Percentiles rank a stretch among this genome's conserved stretches.
These are phyloP conservation scores for Acleris laterana DNA, from an alignment of 2,888 invertebrate genomes.

Conservation along the genomic window DNA sequence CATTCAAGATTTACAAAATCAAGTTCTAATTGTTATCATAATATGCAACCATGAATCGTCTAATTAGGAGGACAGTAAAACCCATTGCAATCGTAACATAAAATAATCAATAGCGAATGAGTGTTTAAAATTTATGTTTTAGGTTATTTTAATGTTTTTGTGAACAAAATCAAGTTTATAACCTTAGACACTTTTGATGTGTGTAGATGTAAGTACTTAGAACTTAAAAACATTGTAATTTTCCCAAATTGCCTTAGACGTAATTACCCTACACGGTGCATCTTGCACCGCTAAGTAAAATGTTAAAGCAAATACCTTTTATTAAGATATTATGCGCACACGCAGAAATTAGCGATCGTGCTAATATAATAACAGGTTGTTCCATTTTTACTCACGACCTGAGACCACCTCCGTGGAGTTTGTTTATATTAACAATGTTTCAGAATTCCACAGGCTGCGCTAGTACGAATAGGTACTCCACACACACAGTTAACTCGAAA, in stretches of 20 bases:
- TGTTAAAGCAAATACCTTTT: slow-evolving; percentile 31
- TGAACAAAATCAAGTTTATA: background rate
- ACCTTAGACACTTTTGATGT: too few relatives aligned
- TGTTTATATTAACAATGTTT: slow-evolving; percentile 44
- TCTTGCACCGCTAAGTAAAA: slow-evolving; percentile 21
- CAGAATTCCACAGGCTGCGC: slow-evolving; percentile 38
- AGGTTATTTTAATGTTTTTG: too few relatives aligned
- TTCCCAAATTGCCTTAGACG: slow-evolving; percentile 18
- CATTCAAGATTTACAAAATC: too few relatives aligned
- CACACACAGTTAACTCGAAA: too few relatives aligned
- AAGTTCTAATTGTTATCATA: too few relatives aligned
- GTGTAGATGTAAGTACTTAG: background rate
- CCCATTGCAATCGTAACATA: too few relatives aligned
- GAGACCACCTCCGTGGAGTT: slow-evolving; percentile 45
- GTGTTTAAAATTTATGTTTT: too few relatives aligned
- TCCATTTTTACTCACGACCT: slow-evolving; percentile 47
- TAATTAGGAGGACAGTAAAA: too few relatives aligned
- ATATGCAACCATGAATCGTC: too few relatives aligned
- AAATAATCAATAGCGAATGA: too few relatives aligned
- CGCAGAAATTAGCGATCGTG: slow-evolving; percentile 40
- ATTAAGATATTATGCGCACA: slow-evolving; percentile 46
- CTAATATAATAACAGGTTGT: slow-evolving; percentile 45
- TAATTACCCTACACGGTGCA: slow-evolving; percentile 28
- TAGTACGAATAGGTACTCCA: too few relatives aligned
- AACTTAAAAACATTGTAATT: background rate